Base-by-base conservation (phyloP, 1,140 invertebrate species). In the Copidosoma floridanum region DNA sequence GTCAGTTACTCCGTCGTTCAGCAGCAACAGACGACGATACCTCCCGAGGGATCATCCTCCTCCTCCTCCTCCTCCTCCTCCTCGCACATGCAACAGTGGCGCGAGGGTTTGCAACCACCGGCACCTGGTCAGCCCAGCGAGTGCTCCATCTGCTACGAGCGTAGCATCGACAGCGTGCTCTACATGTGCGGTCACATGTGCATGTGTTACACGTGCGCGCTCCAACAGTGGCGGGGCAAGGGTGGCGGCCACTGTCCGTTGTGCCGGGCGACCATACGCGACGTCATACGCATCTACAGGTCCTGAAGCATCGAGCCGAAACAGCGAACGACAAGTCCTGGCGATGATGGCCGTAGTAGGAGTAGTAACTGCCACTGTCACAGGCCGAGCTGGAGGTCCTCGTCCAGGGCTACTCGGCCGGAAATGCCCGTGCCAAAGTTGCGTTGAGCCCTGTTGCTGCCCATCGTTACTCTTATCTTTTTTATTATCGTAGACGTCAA, bases 151-250 rank as follows among this genome's bases (percentile, higher is more conserved):
- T 99, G 96, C 78, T 97, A 94, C 72, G 95, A 98, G 75, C 87
- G 93, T 66, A 85, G 86, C 51, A 93, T 97, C 46, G 93, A 98
- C 78, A 91, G 91, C 67, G 95, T 97, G 20, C 82, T 98, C 18
- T 98, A 98, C 73, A 94, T 91, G 82, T 99, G 96, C 77, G 95
- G 96, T 37, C 95, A 98, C 81, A 96, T 98, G 92, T 99, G 96
- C 72, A 96, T 98, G 94, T 99, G 96, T 75, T 98, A 94, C 71
- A 84, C 92, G n/a, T 98, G 95, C 81, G 95, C 95, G 2, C 85
- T 92, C 14, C 89, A 95, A 66, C 93, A 97, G 71, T 95, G 93
- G 90, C 83, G 89, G 38, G 89, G 91, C 18, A 92, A 91, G 68
- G 91, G 92, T 1, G 92, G 91, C 37, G 92, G 91, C 2, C 90